A percentile compares a stretch with the other conserved stretches of the same genome.
phyloP scores from a whole-genome alignment of 1,140 invertebrate species.

The Bicyclus anynana region DNA sequence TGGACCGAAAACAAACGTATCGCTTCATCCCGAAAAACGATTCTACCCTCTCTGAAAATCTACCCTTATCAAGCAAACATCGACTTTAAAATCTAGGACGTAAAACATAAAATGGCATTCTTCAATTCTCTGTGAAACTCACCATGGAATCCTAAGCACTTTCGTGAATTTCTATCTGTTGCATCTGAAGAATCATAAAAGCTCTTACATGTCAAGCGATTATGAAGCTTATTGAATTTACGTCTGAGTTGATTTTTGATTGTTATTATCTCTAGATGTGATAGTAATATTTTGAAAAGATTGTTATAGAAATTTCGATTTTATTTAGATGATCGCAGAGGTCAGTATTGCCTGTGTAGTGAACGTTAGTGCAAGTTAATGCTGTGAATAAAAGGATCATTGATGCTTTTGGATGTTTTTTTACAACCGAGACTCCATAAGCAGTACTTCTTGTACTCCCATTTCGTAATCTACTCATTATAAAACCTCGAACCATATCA shows the following conservation, averaged over 20 bases:
- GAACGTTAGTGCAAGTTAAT: not conserved
- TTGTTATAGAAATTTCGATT: not conserved
- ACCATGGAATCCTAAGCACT: conserved; percentile 14
- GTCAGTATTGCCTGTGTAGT: not conserved
- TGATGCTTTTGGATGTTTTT: not conserved
- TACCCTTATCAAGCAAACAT: not conserved
- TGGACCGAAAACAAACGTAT: conserved; percentile 11
- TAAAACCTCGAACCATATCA: too few relatives aligned
- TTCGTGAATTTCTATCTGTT: conserved; percentile 23
- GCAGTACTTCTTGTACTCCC: too few relatives aligned
- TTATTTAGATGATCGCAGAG: not conserved
- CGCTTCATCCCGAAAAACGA: conserved; percentile 10
- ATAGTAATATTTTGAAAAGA: not conserved
- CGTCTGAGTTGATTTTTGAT: conserved; percentile 4
- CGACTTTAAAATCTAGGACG: not conserved
- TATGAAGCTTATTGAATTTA: not conserved
- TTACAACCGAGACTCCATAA: too few relatives aligned
- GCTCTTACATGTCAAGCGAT: conserved; percentile 2
- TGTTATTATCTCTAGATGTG: not conserved
- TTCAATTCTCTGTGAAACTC: not conserved
- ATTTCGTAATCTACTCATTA: too few relatives aligned
- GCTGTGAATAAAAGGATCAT: not conserved
- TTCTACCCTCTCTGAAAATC: conserved; percentile 14
- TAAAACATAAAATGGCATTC: conserved; percentile 1
- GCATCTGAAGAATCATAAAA: conserved; percentile 16